Evolutionary conservation across 2,888 invertebrate species (phyloP).

Genomic region (Tenthredo livida): DNA sequence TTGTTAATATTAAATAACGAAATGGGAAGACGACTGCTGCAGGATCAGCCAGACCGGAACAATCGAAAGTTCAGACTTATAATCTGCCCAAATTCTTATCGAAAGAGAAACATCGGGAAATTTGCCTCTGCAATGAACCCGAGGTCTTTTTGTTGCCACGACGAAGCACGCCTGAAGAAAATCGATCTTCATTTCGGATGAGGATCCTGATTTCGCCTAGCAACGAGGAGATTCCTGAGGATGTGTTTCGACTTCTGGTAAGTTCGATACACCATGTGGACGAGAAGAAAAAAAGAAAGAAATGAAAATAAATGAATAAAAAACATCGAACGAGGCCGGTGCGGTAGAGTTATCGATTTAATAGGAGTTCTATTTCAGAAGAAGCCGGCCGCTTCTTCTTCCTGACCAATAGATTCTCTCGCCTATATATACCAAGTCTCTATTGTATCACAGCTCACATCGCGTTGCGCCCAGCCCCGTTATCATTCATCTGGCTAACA

Average conservation of each 20-base stretch:
- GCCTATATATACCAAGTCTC: slow-evolving; percentile 58
- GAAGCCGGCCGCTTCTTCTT: slow-evolving; percentile 59
- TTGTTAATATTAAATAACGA: slow-evolving; percentile 11
- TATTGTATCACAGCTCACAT: slow-evolving; percentile 70
- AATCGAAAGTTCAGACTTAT: slow-evolving; percentile 1
- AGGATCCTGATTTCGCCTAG: background rate
- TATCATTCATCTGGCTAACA: slow-evolving; percentile 74
- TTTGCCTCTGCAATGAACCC: no score
- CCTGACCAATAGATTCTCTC: slow-evolving; percentile 66
- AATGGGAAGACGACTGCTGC: slow-evolving; percentile 14
- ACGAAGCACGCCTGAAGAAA: no score
- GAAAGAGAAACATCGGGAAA: no score
- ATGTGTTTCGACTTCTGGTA: background rate
- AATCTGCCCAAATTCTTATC: background rate
- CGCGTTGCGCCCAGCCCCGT: slow-evolving; percentile 68
- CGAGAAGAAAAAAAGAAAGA: no score
- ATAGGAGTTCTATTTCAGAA: slow-evolving; percentile 53
- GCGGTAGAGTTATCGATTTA: slow-evolving; percentile 49
- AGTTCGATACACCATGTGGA: background rate
- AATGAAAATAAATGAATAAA: background rate
- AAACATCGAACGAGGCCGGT: background rate
- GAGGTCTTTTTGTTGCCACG: no score
- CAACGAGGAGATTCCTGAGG: background rate
- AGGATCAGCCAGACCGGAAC: background rate
- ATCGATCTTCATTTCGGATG: no score